Conservation (phyloP, 2,113 vertebrate genomes). For the Sciurus niger region DNA sequence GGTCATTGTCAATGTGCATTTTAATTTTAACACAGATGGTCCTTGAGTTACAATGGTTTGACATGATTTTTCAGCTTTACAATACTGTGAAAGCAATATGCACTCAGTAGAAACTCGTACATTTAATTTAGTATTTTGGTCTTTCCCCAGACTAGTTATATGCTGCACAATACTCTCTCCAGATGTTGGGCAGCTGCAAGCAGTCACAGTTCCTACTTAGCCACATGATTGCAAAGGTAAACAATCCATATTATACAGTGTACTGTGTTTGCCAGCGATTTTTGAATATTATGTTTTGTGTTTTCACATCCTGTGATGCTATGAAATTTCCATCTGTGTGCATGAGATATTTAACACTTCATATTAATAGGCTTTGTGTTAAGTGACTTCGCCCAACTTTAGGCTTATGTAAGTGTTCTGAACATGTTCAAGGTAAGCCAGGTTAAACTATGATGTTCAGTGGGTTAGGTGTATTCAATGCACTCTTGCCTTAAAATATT, state of each 20-base stretch:
- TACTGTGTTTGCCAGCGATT: not conserved
- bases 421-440: not conserved
- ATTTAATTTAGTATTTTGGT: not conserved
- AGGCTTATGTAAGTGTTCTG: not conserved
- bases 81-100: not conserved
- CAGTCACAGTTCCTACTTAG: not conserved
- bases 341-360: not conserved
- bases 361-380: not conserved
- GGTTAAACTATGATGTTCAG: not conserved
- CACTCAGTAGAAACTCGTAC: not conserved
- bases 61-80: not conserved
- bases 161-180: not conserved
- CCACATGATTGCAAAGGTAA: not conserved
- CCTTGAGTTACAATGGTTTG: not conserved
- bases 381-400: not conserved
- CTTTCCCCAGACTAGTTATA: not conserved
- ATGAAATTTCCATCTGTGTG: not conserved
- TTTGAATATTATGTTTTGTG: not conserved
- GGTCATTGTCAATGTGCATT: not conserved
- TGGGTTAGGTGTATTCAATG: not conserved
- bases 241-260: not conserved
- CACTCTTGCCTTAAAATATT: not conserved
- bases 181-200: not conserved
- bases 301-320: not conserved
- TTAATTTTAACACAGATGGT: conserved; percentile 19